Evolutionary conservation across 2,888 invertebrate species (phyloP).

Genomic region (Bibio marci): DNA sequence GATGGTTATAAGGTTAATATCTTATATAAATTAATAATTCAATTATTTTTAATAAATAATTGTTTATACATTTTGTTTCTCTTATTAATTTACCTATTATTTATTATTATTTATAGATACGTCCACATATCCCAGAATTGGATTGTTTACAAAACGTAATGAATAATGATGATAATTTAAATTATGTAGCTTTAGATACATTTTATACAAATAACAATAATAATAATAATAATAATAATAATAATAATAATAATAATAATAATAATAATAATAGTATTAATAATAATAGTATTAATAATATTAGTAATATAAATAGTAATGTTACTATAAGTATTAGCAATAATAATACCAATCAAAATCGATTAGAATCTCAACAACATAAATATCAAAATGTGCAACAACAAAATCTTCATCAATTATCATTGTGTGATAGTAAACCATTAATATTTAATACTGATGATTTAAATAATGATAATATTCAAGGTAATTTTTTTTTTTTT

Average conservation of each 20-base stretch:
- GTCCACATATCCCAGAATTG: slow-evolving; percentile 48
- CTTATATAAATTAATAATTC: too few species aligned
- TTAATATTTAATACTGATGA: slow-evolving; percentile 3
- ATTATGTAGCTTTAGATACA: slow-evolving; percentile 4
- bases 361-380: neutral
- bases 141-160: slow-evolving; percentile 42
- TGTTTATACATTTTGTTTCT: slow-evolving; percentile 1
- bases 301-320: neutral
- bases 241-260: neutral
- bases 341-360: neutral
- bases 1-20: slow-evolving; percentile 57
- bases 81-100: neutral
- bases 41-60: slow-evolving; percentile 2
- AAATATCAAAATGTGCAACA: neutral
- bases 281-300: neutral
- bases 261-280: neutral
- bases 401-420: neutral
- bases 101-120: slow-evolving; percentile 31
- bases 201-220: neutral
- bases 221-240: neutral
- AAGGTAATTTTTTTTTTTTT: neutral
- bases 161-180: slow-evolving; percentile 17
- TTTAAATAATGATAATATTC: slow-evolving; percentile 3
- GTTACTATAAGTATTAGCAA: neutral
- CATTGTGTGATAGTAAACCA: neutral